Base-by-base conservation (phyloP, 1,140 invertebrate species). In the Protaetia brevitarsis region DNA sequence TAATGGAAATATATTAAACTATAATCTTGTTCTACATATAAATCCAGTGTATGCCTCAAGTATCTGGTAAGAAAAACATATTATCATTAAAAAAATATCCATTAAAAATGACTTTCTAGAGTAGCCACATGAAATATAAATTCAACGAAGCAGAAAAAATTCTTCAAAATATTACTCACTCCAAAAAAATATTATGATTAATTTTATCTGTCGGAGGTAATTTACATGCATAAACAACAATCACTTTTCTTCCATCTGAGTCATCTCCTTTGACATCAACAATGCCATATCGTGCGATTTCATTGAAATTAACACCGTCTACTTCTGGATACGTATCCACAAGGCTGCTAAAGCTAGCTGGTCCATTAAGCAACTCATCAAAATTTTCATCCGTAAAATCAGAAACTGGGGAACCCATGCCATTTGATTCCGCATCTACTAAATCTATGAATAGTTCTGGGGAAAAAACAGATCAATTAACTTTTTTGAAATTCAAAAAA, bases 1-100 rank as follows among this genome's bases (percentile, higher is more conserved):
- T 95, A 93, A 82, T 99, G 98, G 77, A 99, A 98, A 79, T 99
- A 99, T n/a, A 99, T 92, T 61, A 99, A 84, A 72, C 94, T 96
- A 80, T 99, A 99, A 79, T 99, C 98, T 80, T 97, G 94, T 78
- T 99, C 95, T 37, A 99, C 97, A 81, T 97, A 98, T 76, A 95
- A 94, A 80, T 99, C 96, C 78, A 99, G 82, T 45, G 96, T 98
- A 78, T 90, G 90, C 79, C 93, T 94, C 69, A 99, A 84, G 82
- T 97, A 98, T 78, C 95, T 97, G 78, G 27, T 84, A 81, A 56
- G 21, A 7, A 51, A 5, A 62, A 37, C 6, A 30, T 4, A 59
- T 11, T 13, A n/a, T n/a, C n/a, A n/a, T n/a, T n/a, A n/a, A n/a
- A n/a, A n/a, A n/a, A n/a, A n/a, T n/a, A n/a, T n/a, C 13, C 10